Evolutionary conservation across 2,888 invertebrate genomes (phyloP), one percentile per base, ranked within the genome.

Genomic region (Trachelus iudaicus): DNA sequence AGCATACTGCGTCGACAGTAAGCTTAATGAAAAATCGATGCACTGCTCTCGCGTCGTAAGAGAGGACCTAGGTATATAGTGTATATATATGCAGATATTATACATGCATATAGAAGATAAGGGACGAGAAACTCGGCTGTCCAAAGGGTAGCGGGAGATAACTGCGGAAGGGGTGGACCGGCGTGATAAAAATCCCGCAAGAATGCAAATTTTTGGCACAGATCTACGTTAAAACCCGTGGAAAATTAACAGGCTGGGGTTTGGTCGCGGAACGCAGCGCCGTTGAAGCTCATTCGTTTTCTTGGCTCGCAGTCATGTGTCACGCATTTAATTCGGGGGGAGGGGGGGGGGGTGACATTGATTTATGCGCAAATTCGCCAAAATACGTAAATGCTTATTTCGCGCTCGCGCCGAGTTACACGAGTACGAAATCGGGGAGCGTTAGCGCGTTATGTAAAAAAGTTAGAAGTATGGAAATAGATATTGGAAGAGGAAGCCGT

Each of bases 1-100:
- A 83, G 83, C 81, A 85, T 83, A 82, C 80, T 78, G 75, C 69
- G 71, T 76, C 34, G 23, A 69, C 77, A 74, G 81, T 77, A 77
- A 81, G 84, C 83, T 86, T 87, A 87, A 87, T 87, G 87, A 87
- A 87, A 87, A 87, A 87, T 87, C 87, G 87, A 87, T 87, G 87
- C 81, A 73, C 76, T 77, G 71, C 34, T 12, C 30, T 71, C 71
- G 56, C 23, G 56, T 56, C 9, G 23, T 23, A 56, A 56, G 56
- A 56, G 56, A 56, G 23, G 9, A 56, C 2, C 15, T 9, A 76
- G 76, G 79, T 79, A 80, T 78, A 80, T 69, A 34, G 33, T 34
- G 35, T 75, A 75, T 80, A 76, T 15, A 34, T 15, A 31, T 6
- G 3, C 30, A 75, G 30, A 13, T 37, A 15, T 75, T 75, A 31